A percentile compares a stretch with the other conserved stretches of the same genome.
These are phyloP conservation scores for Lophius americanus DNA, from an alignment of 2,797 vertebrate genomes.

Conservation along the genomic window DNA sequence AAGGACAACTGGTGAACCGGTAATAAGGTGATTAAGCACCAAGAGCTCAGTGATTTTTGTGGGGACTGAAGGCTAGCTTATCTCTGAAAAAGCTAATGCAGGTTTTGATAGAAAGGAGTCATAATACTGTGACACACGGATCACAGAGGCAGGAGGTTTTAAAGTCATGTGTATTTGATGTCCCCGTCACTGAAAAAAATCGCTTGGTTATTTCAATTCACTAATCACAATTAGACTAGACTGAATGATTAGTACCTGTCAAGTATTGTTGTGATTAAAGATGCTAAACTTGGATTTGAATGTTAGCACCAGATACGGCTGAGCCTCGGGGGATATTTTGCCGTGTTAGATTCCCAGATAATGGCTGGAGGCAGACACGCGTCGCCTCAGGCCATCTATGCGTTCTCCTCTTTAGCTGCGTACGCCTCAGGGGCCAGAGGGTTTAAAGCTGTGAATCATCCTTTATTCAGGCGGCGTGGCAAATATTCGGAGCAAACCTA, in stretches of 20 bases:
- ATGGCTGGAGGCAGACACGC: conserved; percentile 60
- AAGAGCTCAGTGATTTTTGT: too few relatives aligned
- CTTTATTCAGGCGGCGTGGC: conserved; percentile 10
- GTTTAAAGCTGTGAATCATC: conserved; percentile 8
- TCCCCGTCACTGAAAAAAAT: conserved; percentile 32
- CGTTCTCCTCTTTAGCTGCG: conserved; percentile 53
- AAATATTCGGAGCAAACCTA: not conserved
- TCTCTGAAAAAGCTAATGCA: too few relatives aligned
- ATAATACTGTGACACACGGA: too few relatives aligned
- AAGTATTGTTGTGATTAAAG: conserved; percentile 24
- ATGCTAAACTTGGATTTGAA: conserved; percentile 33
- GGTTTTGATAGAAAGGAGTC: too few relatives aligned
- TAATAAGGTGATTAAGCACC: too few relatives aligned
- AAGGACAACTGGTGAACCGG: too few relatives aligned
- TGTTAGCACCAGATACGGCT: conserved; percentile 41
- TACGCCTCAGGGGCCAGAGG: conserved; percentile 27
- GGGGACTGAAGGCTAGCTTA: too few relatives aligned
- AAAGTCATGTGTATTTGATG: not conserved
- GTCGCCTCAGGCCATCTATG: conserved; percentile 43
- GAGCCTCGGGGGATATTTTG: conserved; percentile 54
- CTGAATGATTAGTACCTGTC: conserved; percentile 9
- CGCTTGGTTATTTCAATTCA: conserved; percentile 17
- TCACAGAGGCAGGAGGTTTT: too few relatives aligned
- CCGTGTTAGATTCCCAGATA: conserved; percentile 40
- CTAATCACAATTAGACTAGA: conserved; percentile 6